phyloP scores from a whole-genome alignment of 2,797 vertebrate species.

The Naso thynnoides region DNA sequence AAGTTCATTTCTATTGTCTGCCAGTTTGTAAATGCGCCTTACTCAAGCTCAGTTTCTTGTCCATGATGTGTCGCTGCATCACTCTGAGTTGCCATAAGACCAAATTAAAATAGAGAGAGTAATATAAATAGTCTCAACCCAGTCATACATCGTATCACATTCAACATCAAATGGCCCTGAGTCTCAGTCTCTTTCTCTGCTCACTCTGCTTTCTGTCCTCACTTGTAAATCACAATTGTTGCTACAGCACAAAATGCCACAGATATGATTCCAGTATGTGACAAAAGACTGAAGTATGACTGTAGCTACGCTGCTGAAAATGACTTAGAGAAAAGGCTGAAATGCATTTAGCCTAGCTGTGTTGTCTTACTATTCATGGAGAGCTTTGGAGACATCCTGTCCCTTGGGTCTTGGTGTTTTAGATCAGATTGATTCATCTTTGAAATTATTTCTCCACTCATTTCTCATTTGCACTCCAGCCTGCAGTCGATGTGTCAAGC shows the following conservation, averaged over 20 bases:
- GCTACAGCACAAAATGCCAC: background rate
- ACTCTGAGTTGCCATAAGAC: conserved; percentile 17
- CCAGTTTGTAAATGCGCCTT: conserved; percentile 16
- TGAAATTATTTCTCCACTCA: conserved; percentile 53
- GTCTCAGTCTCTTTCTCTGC: conserved; percentile 9
- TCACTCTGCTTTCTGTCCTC: conserved; percentile 5
- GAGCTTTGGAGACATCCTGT: conserved; percentile 48
- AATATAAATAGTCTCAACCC: conserved; percentile 9
- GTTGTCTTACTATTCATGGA: conserved; percentile 68
- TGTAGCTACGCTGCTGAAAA: conserved; percentile 24
- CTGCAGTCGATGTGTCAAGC: conserved; percentile 48
- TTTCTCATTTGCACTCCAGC: conserved; percentile 48
- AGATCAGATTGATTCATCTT: conserved; percentile 64
- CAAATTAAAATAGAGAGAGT: conserved; percentile 12
- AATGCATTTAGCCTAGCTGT: conserved; percentile 47
- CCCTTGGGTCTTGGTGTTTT: conserved; percentile 43
- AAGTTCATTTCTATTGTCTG: conserved; percentile 13
- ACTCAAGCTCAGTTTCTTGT: background rate
- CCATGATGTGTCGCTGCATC: conserved; percentile 18
- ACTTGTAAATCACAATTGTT: conserved; percentile 14
- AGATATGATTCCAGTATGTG: conserved; percentile 9
- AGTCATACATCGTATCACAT: conserved; percentile 17
- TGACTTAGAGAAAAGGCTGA: conserved; percentile 5
- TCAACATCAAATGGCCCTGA: conserved; percentile 14
- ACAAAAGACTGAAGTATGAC: conserved; percentile 39